Conservation (phyloP, 2,888 invertebrate genomes). For the Rhyacophila evoluta region DNA sequence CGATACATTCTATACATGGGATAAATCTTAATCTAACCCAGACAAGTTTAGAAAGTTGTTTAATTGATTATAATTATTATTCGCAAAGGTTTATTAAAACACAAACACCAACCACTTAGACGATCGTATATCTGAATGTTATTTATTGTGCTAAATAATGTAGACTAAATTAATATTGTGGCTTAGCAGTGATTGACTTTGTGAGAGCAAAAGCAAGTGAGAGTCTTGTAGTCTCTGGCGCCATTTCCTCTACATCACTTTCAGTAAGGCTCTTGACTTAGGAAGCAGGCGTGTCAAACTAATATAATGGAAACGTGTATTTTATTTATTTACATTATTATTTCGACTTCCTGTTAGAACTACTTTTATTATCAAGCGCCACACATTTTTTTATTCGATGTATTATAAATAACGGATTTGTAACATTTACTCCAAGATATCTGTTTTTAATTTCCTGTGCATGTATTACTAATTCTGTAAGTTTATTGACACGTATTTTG, state of each 20-base stretch:
- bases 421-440: too few species aligned
- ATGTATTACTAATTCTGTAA: too few species aligned
- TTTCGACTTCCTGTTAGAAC: too few species aligned
- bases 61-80: background rate
- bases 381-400: too few species aligned
- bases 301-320: too few species aligned
- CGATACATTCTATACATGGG: background rate
- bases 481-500: too few species aligned
- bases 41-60: slow-evolving; percentile 22
- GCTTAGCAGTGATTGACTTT: background rate
- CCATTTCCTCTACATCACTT: background rate
- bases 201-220: background rate
- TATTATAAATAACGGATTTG: too few species aligned
- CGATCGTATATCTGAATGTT: background rate
- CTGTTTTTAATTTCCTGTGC: too few species aligned
- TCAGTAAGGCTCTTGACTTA: background rate
- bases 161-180: too few species aligned
- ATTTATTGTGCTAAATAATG: background rate
- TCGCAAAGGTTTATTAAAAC: background rate
- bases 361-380: too few species aligned
- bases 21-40: background rate
- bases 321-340: too few species aligned
- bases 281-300: background rate
- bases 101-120: too few species aligned
- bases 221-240: background rate